These are phyloP conservation scores for Apodemia duryi DNA, from an alignment of 2,888 invertebrate species.

Conservation along the genomic window DNA sequence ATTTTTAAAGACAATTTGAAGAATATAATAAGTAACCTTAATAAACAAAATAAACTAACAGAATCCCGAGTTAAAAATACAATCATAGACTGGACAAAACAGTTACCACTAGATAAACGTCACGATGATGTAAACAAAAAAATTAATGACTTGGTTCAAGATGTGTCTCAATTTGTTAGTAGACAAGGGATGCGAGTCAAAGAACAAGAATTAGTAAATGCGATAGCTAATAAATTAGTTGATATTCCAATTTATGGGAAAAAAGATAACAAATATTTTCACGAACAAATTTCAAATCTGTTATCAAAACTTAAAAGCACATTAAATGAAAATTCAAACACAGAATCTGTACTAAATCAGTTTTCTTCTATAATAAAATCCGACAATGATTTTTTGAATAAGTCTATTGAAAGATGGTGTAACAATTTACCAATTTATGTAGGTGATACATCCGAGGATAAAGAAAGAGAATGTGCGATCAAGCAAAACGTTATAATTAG, in stretches of 20 bases:
- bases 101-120: background rate
- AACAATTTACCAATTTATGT: conserved; percentile 19
- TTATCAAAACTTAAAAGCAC: background rate
- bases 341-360: background rate
- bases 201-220: background rate
- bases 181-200: background rate
- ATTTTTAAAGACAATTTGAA: conserved; percentile 23
- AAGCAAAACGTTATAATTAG: background rate
- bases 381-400: conserved; percentile 13
- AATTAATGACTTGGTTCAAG: background rate
- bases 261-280: background rate
- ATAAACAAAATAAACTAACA: background rate
- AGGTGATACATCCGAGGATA: conserved; percentile 12
- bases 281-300: background rate
- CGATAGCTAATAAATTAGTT: background rate
- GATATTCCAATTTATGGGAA: background rate
- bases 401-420: conserved; percentile 20
- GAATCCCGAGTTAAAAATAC: background rate
- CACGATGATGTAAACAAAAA: background rate
- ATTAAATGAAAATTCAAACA: background rate
- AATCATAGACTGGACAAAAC: background rate
- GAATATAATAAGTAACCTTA: conserved; percentile 2
- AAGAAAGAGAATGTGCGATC: conserved; percentile 9
- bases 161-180: background rate
- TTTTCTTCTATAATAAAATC: background rate